Base-by-base conservation (phyloP, 2,888 invertebrate species). In the Lasioglossum morio region DNA sequence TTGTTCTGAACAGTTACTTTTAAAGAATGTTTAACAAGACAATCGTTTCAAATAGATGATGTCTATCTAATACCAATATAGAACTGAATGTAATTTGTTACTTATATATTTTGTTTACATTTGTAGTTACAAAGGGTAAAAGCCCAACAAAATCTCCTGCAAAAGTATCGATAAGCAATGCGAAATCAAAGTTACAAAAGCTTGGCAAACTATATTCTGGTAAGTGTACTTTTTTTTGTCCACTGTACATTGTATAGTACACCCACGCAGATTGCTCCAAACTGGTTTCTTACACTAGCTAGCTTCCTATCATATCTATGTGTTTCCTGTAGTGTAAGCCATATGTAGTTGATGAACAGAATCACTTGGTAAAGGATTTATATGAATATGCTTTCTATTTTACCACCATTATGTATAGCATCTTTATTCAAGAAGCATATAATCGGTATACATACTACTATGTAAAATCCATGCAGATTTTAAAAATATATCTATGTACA, bases 121-220 rank as follows among this genome's bases (percentile, higher is more conserved):
- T 85, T 70, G n/a, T 60, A 87, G 90, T 77, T 60, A 69, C 34
- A 19, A 85, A 87, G 34, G 84, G 5, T 57, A 84, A 87, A 82
- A 84, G 69, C 37, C 81, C 85, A 66, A 72, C 79, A 27, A 93
- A 92, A 82, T 90, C 91, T 19, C 88, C 92, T 34, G 84, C 79
- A 4, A 92, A 93, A 90, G 34, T 79, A 73, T 37, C 82, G 76
- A 69, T 70, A 37, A 81, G 81, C 16, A 94, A 87, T 83, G 93
- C 92, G 4, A 93, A 89, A 77, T 92, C 93, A 37, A 96, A 96
- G 87, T 95, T 98, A 77, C 97, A 98, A 91, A 96, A 97, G 85
- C 96, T 98, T 63, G 98, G 98, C 37, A 97, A 97, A 91, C 95
- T 98, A 37, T 98, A 98, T 95, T 97, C 98, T 91, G 97, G 98